Conservation (phyloP, 2,888 invertebrate species). For the Monochamus alternatus region DNA sequence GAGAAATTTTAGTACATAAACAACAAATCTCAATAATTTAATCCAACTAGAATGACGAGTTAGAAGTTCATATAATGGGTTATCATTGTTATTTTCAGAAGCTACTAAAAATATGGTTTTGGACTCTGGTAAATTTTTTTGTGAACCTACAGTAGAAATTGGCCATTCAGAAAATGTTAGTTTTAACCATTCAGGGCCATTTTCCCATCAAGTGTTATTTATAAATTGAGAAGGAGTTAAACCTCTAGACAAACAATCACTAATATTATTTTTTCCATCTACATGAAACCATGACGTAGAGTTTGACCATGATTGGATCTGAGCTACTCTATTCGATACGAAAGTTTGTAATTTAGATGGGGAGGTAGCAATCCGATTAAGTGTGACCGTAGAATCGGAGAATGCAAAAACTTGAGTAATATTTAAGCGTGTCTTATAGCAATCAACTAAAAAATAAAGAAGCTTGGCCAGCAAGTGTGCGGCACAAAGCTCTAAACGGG, state of each 20-base stretch:
- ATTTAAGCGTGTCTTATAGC: too few relatives aligned
- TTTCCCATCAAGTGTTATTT: not conserved
- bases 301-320: conserved; percentile 12
- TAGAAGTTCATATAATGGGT: conserved; percentile 8
- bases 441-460: too few relatives aligned
- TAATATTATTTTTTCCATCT: conserved; percentile 10
- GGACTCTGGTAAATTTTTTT: not conserved
- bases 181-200: conserved; percentile 9
- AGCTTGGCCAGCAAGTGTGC: too few relatives aligned
- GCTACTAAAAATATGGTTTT: not conserved
- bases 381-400: too few relatives aligned
- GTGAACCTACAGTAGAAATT: not conserved
- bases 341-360: not conserved
- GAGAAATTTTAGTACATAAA: conserved; percentile 15
- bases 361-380: not conserved
- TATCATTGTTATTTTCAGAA: not conserved
- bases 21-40: not conserved
- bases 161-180: not conserved
- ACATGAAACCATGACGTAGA: conserved; percentile 13
- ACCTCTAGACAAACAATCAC: conserved; percentile 15
- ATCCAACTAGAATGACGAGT: conserved; percentile 7
- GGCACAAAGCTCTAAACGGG: too few relatives aligned
- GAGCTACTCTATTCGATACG: conserved; percentile 11
- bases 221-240: conserved; percentile 11
- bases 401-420: too few relatives aligned